Evolutionary conservation across 2,888 invertebrate genomes (phyloP).

Genomic region (Tetrapedia diversipes): DNA sequence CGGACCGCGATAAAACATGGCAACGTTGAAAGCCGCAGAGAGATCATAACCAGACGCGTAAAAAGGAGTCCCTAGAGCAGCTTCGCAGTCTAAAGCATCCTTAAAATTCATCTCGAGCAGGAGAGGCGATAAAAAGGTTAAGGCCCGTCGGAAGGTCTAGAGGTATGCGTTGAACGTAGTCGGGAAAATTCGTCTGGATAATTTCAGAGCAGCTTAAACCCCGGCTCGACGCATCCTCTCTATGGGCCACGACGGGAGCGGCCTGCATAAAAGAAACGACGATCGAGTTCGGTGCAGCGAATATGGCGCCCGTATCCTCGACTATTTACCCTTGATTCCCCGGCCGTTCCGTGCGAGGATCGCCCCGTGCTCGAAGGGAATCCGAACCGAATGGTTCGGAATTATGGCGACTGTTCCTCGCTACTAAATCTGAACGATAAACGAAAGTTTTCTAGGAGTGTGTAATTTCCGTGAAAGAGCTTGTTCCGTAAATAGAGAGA

Average conservation of each 20-base stretch:
- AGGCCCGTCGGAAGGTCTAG: neutral
- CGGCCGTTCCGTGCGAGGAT: slow-evolving; percentile 5
- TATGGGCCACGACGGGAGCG: slow-evolving; percentile 63
- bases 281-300: slow-evolving; percentile 66
- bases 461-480: no score
- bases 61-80: neutral
- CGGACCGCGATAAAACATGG: neutral
- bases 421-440: slow-evolving; percentile 33
- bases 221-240: slow-evolving; percentile 53
- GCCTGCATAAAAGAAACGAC: slow-evolving; percentile 60
- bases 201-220: slow-evolving; percentile 29
- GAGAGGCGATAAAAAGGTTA: slow-evolving; percentile 11
- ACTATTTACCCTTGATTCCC: slow-evolving; percentile 43
- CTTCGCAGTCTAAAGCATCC: neutral
- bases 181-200: slow-evolving; percentile 7
- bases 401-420: slow-evolving; percentile 22
- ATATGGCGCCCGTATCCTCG: slow-evolving; percentile 60
- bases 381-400: slow-evolving; percentile 7
- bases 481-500: no score
- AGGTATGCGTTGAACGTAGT: neutral
- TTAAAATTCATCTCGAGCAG: slow-evolving; percentile 8
- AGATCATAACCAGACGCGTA: neutral
- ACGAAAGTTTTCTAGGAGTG: slow-evolving; percentile 31
- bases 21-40: neutral
- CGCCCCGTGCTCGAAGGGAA: slow-evolving; percentile 19